These are phyloP conservation scores for Bucorvus abyssinicus DNA, from an alignment of 2,797 vertebrate species.

Conservation along the genomic window DNA sequence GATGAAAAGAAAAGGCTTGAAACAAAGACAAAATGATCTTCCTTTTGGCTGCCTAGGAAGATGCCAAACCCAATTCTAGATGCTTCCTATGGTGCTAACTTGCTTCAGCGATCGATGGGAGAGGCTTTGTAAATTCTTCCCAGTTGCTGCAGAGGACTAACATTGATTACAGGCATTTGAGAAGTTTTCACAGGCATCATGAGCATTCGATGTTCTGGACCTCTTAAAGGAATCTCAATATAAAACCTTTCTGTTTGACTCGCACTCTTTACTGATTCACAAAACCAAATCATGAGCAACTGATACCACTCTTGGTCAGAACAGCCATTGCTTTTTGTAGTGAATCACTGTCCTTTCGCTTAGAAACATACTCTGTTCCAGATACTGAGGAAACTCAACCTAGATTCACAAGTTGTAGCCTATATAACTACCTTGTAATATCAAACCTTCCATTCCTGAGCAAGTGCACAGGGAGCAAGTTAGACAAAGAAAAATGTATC, in stretches of 20 bases:
- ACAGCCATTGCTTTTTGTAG: neutral
- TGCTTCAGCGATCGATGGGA: rapidly evolving
- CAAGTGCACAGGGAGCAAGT: neutral
- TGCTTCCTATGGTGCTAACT: neutral
- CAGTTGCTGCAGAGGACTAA: neutral
- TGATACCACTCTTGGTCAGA: neutral
- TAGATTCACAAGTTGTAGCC: neutral
- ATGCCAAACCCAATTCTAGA: neutral
- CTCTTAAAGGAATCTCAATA: neutral
- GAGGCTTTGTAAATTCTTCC: neutral
- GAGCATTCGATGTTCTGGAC: neutral
- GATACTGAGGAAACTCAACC: neutral
- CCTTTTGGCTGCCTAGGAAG: neutral
- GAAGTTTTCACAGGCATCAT: neutral
- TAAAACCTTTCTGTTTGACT: neutral
- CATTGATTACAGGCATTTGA: neutral
- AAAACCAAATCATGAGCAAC: neutral
- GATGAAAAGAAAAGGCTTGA: neutral
- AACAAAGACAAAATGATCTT: neutral
- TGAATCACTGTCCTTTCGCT: neutral
- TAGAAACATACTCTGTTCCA: neutral
- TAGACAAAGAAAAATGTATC: neutral
- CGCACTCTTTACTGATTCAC: neutral
- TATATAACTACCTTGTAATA: neutral
- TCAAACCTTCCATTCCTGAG: neutral